phyloP scores from a whole-genome alignment of 2,888 invertebrate genomes.

The Nymphalis polychloros region DNA sequence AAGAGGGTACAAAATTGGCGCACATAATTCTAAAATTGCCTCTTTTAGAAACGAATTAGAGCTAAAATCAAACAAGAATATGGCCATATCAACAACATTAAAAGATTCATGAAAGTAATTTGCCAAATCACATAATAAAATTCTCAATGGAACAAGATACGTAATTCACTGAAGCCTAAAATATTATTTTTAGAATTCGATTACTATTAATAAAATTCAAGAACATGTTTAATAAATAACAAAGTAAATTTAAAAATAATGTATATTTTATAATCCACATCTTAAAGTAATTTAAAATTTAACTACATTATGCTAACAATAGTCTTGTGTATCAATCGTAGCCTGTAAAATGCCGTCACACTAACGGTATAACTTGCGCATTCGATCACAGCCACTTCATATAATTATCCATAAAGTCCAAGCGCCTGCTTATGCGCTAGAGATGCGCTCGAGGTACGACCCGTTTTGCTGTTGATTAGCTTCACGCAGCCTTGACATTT shows the following conservation, averaged over 20 bases:
- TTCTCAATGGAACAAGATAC: background rate
- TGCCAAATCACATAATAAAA: background rate
- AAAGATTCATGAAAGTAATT: background rate
- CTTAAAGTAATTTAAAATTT: conserved; percentile 21
- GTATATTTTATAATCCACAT: conserved; percentile 18
- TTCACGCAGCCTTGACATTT: conserved; percentile 76
- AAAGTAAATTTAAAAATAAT: conserved; percentile 17
- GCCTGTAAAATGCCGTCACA: conserved; percentile 50
- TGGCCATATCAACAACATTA: background rate
- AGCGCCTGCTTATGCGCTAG: conserved; percentile 46
- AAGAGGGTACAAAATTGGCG: conserved; percentile 33
- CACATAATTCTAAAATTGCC: conserved; percentile 33
- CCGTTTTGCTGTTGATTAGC: conserved; percentile 51
- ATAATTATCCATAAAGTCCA: conserved; percentile 63
- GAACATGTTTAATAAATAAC: background rate
- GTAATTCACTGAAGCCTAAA: background rate
- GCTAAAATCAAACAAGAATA: conserved; percentile 1
- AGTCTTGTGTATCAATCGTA: conserved; percentile 56
- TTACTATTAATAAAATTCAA: too few relatives aligned
- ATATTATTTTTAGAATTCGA: conserved; percentile 3
- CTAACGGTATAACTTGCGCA: conserved; percentile 59
- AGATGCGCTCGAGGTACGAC: conserved; percentile 52
- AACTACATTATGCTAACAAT: conserved; percentile 29
- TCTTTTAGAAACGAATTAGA: conserved; percentile 16
- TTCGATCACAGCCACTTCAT: conserved; percentile 76